Evolutionary conservation across 2,113 vertebrate genomes (phyloP).

Genomic region (Bujurquina vittata): DNA sequence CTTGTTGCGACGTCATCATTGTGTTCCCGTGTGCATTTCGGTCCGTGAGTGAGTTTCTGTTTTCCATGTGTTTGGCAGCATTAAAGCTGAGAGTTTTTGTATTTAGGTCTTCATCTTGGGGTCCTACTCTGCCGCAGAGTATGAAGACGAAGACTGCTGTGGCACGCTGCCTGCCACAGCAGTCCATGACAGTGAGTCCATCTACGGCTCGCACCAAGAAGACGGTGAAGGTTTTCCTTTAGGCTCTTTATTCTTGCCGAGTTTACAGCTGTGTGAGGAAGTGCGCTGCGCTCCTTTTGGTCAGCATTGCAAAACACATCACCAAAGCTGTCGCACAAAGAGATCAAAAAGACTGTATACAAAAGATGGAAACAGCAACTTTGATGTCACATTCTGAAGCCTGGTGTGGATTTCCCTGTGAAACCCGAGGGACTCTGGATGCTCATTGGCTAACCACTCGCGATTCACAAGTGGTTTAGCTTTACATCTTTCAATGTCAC

Average conservation of each 20-base stretch:
- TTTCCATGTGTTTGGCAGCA: too few relatives aligned
- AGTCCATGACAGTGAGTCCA: too few relatives aligned
- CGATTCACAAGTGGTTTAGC: conserved; percentile 1
- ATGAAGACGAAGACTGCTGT: too few relatives aligned
- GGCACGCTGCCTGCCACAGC: too few relatives aligned
- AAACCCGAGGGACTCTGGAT: neutral
- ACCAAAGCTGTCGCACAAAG: too few relatives aligned
- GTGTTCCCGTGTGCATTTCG: too few relatives aligned
- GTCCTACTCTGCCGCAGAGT: too few relatives aligned
- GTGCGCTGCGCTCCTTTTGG: neutral
- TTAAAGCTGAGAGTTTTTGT: too few relatives aligned
- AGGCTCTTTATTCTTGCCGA: neutral
- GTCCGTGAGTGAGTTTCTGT: too few relatives aligned
- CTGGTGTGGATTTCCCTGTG: neutral
- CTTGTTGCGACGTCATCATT: too few relatives aligned
- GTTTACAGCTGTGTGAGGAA: neutral
- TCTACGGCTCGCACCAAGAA: too few relatives aligned
- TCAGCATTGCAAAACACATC: neutral
- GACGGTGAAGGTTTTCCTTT: neutral
- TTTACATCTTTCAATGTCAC: neutral
- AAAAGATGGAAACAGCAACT: neutral
- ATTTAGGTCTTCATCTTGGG: too few relatives aligned
- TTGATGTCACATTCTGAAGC: neutral
- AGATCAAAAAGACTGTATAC: neutral
- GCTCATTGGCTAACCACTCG: conserved; percentile 3